Evolutionary conservation across 2,888 invertebrate genomes (phyloP).

Genomic region (Hyposoter dolosus): DNA sequence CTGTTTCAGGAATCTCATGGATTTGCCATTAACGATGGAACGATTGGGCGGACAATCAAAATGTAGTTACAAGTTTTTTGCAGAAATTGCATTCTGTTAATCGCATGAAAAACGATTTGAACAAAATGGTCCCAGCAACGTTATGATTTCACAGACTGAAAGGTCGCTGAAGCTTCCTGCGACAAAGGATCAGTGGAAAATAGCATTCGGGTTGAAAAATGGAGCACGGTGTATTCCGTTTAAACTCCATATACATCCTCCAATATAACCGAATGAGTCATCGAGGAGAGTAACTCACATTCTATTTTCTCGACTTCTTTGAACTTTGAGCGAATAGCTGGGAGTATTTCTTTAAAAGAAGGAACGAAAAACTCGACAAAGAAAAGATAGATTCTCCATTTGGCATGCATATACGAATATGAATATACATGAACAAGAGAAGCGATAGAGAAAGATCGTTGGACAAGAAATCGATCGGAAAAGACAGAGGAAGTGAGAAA

Average conservation of each 20-base stretch:
- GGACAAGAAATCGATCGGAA: conserved; percentile 6
- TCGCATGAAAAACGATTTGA: too few relatives aligned
- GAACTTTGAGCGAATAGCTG: not conserved
- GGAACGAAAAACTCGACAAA: not conserved
- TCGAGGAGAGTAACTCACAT: conserved; percentile 35
- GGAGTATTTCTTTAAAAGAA: not conserved
- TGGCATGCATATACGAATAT: not conserved
- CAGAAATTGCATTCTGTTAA: not conserved
- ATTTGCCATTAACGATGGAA: not conserved
- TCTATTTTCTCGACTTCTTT: conserved; percentile 19
- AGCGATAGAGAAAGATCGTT: not conserved
- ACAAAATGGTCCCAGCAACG: not conserved
- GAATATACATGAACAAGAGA: not conserved
- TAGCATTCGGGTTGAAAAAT: not conserved
- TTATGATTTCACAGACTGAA: not conserved
- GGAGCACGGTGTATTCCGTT: not conserved
- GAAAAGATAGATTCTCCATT: not conserved
- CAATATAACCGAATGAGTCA: conserved; percentile 63
- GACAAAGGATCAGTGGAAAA: not conserved
- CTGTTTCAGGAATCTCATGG: not conserved
- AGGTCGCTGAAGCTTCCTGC: not conserved
- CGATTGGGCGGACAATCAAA: not conserved
- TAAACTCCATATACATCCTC: conserved; percentile 23
- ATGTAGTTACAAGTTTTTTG: not conserved
- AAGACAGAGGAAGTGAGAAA: not conserved